These are phyloP conservation scores for Lampris incognitus DNA, from an alignment of 2,113 vertebrate genomes.

Conservation along the genomic window DNA sequence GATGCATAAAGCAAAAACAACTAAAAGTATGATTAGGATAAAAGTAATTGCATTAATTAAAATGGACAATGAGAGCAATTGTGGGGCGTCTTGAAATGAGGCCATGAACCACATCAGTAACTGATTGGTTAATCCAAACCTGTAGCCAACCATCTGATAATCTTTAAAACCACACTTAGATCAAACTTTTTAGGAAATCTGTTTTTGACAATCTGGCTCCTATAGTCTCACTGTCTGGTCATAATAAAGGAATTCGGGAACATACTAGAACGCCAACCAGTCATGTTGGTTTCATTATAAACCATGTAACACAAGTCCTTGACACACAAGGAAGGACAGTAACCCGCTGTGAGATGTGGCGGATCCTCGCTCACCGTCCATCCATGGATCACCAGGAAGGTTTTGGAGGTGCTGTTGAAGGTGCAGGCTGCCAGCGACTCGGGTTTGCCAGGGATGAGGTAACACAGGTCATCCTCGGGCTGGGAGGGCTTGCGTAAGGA, in stretches of 20 bases:
- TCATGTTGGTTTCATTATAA: conserved; percentile 1
- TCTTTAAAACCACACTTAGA: neutral
- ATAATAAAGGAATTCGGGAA: neutral
- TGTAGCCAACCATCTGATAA: neutral
- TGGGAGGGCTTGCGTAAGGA: conserved; percentile 77
- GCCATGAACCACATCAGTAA: no score
- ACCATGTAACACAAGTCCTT: conserved; percentile 12
- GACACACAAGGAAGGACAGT: neutral
- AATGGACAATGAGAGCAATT: no score
- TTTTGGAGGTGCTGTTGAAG: conserved; percentile 81
- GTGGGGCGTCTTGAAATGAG: no score
- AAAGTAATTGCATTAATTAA: no score
- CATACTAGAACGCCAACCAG: conserved; percentile 3
- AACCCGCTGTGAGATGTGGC: conserved; percentile 44
- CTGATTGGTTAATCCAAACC: no score
- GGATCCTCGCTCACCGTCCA: conserved; percentile 79
- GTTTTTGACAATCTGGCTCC: neutral
- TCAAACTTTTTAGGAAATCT: conserved; percentile 9
- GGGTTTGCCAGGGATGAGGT: conserved; percentile 69
- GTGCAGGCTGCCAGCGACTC: conserved; percentile 74
- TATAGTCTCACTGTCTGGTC: neutral
- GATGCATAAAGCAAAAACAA: no score
- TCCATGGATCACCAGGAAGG: conserved; percentile 84
- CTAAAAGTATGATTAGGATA: no score
- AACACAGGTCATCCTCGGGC: conserved; percentile 82